Percentiles rank a stretch among this genome's conserved stretches.
These are phyloP conservation scores for Carollia perspicillata DNA, from an alignment of 2,113 vertebrate species.

Conservation along the genomic window DNA sequence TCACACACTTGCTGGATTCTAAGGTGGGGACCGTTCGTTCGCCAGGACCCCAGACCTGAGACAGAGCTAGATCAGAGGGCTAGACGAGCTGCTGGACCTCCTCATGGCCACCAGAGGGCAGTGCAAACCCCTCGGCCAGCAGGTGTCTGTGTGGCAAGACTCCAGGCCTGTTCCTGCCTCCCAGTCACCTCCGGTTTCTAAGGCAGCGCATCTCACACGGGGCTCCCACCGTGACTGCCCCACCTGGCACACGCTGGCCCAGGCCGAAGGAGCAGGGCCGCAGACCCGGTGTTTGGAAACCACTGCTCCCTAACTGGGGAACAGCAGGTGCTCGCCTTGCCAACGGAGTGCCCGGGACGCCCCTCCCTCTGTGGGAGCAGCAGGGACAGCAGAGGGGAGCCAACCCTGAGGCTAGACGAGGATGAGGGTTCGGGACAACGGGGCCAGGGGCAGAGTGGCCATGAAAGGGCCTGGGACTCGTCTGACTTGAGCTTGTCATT, in stretches of 20 bases:
- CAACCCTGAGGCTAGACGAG: background rate
- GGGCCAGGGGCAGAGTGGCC: too few species aligned
- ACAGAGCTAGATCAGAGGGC: too few species aligned
- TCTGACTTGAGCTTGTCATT: too few species aligned
- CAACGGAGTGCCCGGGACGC: background rate
- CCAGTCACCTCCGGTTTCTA: background rate
- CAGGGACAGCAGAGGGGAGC: background rate
- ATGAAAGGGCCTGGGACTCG: too few species aligned
- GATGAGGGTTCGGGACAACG: background rate
- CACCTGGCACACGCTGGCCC: background rate
- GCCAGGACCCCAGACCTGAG: background rate
- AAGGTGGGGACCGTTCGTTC: background rate
- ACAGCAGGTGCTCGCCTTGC: background rate
- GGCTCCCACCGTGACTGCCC: background rate
- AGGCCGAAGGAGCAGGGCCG: background rate
- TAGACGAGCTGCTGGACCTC: background rate
- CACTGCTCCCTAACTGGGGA: too few species aligned
- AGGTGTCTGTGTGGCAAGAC: background rate
- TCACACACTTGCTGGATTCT: accelerated
- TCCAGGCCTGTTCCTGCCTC: background rate
- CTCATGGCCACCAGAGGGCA: background rate
- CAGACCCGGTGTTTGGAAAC: background rate
- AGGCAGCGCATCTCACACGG: background rate
- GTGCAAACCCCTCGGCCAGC: background rate
- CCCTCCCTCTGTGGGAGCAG: background rate